Evolutionary conservation across 2,888 invertebrate species (phyloP).

Genomic region (Nemotelus pantherinus): DNA sequence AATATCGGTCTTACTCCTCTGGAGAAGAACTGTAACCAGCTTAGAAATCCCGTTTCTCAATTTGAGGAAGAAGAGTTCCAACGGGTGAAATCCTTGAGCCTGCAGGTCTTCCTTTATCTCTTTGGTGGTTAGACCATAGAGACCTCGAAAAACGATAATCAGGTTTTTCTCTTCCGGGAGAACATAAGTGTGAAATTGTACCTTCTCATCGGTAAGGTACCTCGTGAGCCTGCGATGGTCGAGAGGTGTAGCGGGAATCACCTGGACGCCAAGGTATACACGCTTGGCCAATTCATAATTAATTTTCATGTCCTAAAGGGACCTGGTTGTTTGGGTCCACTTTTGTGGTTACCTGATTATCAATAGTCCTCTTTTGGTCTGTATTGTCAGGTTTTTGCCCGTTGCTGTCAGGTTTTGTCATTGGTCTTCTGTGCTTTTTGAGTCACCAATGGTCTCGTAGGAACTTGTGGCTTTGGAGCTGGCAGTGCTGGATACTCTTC

Average conservation of each 20-base stretch:
- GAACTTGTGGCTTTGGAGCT: too few relatives aligned
- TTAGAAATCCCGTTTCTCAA: not conserved
- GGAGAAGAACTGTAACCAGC: not conserved
- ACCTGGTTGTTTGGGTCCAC: too few relatives aligned
- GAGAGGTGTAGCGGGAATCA: not conserved
- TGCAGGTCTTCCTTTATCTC: constrained; percentile 4
- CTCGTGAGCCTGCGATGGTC: constrained; percentile 8
- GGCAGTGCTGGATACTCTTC: too few relatives aligned
- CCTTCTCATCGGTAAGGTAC: not conserved
- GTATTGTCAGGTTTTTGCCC: too few relatives aligned
- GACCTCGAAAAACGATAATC: constrained; percentile 1
- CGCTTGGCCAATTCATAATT: not conserved
- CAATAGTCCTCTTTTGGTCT: too few relatives aligned
- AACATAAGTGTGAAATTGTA: constrained; percentile 8
- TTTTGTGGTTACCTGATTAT: too few relatives aligned
- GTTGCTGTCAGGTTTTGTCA: too few relatives aligned
- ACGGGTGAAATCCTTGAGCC: constrained; percentile 20
- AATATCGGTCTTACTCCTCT: not conserved
- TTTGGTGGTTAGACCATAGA: not conserved
- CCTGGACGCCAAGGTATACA: not conserved
- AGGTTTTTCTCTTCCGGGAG: not conserved
- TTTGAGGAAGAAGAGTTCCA: constrained; percentile 8
- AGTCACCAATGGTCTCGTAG: too few relatives aligned
- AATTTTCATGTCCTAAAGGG: too few relatives aligned
- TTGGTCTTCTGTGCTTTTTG: too few relatives aligned